These are phyloP conservation scores for Rotaria macrura DNA, from an alignment of 2,888 invertebrate genomes.

Conservation along the genomic window DNA sequence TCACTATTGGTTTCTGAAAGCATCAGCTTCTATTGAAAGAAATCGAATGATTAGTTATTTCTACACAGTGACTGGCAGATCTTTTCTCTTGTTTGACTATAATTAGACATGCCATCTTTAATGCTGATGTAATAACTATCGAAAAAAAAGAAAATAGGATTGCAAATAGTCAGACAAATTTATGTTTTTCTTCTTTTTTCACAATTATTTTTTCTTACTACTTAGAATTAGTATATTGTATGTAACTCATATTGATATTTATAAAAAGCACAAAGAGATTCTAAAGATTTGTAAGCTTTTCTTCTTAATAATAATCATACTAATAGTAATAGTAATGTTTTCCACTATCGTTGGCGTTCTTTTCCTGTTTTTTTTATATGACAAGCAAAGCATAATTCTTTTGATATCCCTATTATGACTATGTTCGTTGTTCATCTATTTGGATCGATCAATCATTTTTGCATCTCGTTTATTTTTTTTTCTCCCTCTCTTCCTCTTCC, in stretches of 20 bases:
- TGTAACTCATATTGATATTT: neutral
- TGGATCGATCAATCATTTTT: neutral
- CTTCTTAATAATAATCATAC: neutral
- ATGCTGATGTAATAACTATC: neutral
- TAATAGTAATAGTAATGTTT: neutral
- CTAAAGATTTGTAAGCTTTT: neutral
- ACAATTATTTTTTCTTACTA: neutral
- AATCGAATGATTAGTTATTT: neutral
- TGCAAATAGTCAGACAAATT: neutral
- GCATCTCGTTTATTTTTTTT: neutral
- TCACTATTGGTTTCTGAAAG: neutral
- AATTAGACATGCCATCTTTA: neutral
- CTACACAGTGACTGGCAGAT: neutral
- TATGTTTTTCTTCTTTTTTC: neutral
- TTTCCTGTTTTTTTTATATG: neutral
- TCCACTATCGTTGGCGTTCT: neutral
- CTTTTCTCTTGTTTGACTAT: neutral
- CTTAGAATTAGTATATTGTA: neutral
- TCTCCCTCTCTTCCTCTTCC: neutral
- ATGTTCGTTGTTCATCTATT: neutral
- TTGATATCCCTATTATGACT: neutral
- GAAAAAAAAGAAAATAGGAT: neutral
- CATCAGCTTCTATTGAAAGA: neutral
- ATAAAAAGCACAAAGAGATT: neutral
- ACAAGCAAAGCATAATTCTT: neutral